A percentile compares a stretch with the other conserved stretches of the same genome.
phyloP scores from a whole-genome alignment of 1,140 invertebrate species.

The Mesaphorura yosii region DNA sequence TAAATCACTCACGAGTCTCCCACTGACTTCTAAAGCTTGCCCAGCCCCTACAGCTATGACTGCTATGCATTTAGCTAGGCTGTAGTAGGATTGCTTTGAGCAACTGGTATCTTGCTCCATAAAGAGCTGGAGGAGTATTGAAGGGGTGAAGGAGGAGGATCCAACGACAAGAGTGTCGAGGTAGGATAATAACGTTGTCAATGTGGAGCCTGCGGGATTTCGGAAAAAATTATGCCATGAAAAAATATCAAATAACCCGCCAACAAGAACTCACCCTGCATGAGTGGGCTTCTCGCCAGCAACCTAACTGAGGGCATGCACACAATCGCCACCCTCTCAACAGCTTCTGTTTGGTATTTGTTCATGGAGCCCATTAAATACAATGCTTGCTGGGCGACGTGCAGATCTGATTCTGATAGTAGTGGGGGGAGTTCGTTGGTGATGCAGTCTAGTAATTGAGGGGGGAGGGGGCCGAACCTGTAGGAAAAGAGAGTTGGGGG shows the following conservation, averaged over 20 bases:
- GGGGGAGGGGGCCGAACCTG: slow-evolving; percentile 36
- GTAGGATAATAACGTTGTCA: slow-evolving; percentile 80
- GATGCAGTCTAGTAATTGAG: slow-evolving; percentile 42
- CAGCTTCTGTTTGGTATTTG: slow-evolving; percentile 51
- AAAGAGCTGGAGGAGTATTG: slow-evolving; percentile 37
- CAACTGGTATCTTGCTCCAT: slow-evolving; percentile 21
- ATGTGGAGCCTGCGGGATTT: slow-evolving; percentile 54
- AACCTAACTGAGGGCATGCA: slow-evolving; percentile 71
- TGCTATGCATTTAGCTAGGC: slow-evolving; percentile 77
- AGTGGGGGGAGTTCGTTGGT: slow-evolving; percentile 76
- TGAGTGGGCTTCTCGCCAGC: slow-evolving; percentile 77
- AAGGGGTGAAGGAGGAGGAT: slow-evolving; percentile 46
- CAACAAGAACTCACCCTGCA: slow-evolving; percentile 47
- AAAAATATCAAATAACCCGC: slow-evolving; percentile 19
- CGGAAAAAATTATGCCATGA: slow-evolving; percentile 1
- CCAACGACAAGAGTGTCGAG: slow-evolving; percentile 78
- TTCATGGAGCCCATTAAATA: slow-evolving; percentile 64
- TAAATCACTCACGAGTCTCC: slow-evolving; percentile 73
- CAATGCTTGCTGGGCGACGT: slow-evolving; percentile 84
- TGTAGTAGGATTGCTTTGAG: slow-evolving; percentile 29
- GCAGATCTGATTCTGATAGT: slow-evolving; percentile 84
- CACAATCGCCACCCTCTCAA: slow-evolving; percentile 44
- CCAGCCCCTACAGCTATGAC: slow-evolving; percentile 66
- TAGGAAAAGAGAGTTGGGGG: too few relatives aligned
- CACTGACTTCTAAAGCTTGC: slow-evolving; percentile 67